Conservation (phyloP, 2,888 invertebrate species). For the Eupithecia exiguata region DNA sequence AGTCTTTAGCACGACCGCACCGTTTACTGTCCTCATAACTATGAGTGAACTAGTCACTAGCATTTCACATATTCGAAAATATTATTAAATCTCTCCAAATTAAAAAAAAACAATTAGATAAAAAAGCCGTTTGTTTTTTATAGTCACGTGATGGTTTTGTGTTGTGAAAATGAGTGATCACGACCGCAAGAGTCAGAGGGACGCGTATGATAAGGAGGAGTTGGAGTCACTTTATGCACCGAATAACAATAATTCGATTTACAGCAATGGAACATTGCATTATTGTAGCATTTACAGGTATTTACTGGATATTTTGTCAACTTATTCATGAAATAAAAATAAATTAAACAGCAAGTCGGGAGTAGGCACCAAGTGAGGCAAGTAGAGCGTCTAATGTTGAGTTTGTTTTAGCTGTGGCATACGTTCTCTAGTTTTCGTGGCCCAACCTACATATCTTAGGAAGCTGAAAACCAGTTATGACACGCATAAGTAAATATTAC, state of each 20-base stretch:
- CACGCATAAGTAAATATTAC: conserved; percentile 10
- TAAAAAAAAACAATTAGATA: neutral
- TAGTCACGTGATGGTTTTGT: conserved; percentile 45
- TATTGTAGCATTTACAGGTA: conserved; percentile 84
- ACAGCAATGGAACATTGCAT: conserved; percentile 84
- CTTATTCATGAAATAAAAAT: neutral
- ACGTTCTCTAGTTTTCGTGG: neutral
- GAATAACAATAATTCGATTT: conserved; percentile 78
- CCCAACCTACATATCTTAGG: conserved; percentile 1
- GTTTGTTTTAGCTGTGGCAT: neutral
- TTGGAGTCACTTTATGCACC: conserved; percentile 70
- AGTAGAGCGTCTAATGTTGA: neutral
- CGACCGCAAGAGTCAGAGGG: conserved; percentile 62
- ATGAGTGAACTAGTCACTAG: conserved; percentile 62
- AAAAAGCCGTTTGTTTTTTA: neutral
- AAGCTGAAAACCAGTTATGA: neutral
- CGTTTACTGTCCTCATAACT: conserved; percentile 78
- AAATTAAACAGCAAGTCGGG: neutral
- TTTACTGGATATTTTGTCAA: neutral
- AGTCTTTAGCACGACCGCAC: conserved; percentile 73
- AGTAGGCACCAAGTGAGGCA: neutral
- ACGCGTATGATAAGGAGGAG: conserved; percentile 64
- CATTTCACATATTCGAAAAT: neutral
- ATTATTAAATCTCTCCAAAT: neutral
- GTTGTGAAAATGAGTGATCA: conserved; percentile 72